phyloP scores from a whole-genome alignment of 2,797 vertebrate genomes.

The Acanthopagrus latus region DNA sequence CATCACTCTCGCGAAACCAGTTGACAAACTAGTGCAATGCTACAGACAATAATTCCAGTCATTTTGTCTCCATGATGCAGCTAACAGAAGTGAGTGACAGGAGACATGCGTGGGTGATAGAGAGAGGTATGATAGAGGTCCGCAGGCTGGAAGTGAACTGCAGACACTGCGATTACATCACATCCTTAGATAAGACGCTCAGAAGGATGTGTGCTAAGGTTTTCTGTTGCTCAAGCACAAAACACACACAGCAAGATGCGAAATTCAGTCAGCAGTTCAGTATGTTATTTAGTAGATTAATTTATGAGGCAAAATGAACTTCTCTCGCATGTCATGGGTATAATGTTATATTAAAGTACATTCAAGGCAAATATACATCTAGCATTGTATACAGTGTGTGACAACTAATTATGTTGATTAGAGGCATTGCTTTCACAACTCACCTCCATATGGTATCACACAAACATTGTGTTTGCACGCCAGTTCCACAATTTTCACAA shows the following conservation, averaged over 20 bases:
- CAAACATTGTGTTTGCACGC: conserved; percentile 96
- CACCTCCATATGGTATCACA: conserved; percentile 98
- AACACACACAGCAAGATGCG: not conserved
- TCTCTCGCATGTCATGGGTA: not conserved
- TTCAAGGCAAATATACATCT: conserved; percentile 12
- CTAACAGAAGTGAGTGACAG: conserved; percentile 1
- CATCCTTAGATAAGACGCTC: not conserved
- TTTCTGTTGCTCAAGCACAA: conserved; percentile 6
- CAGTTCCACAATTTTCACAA: conserved; percentile 96
- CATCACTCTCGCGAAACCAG: not conserved
- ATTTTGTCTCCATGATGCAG: conserved; percentile 14
- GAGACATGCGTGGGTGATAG: not conserved
- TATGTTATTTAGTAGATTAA: conserved; percentile 3
- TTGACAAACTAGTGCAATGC: conserved; percentile 5
- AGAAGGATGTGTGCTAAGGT: not conserved
- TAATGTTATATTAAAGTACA: conserved; percentile 11
- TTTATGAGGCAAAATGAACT: not conserved
- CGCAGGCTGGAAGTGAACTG: not conserved
- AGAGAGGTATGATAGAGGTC: not conserved
- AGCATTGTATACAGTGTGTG: not conserved
- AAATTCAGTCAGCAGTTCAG: not conserved
- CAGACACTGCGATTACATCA: not conserved
- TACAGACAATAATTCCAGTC: not conserved
- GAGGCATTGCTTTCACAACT: conserved; percentile 61
- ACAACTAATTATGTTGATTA: conserved; percentile 32